These are phyloP conservation scores for Cataglyphis hispanica DNA, from an alignment of 1,140 invertebrate genomes.

Conservation along the genomic window DNA sequence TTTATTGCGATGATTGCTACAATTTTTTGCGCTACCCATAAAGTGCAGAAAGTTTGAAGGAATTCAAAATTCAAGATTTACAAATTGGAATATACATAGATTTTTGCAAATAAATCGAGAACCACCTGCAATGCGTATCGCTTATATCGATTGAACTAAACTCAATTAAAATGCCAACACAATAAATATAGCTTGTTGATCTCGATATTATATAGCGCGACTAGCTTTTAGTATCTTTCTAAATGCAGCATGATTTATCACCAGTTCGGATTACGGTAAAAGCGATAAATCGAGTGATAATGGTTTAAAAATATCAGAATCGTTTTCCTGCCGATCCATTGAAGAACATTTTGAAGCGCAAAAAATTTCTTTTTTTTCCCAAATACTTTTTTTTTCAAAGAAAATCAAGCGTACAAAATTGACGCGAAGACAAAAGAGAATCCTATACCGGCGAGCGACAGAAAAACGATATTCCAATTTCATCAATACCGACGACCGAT, in stretches of 20 bases:
- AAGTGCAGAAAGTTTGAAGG: background rate
- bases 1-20: slow-evolving; percentile 32
- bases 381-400: slow-evolving; percentile 8
- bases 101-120: slow-evolving; percentile 9
- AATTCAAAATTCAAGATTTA: slow-evolving; percentile 2
- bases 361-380: background rate
- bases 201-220: background rate
- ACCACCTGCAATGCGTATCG: background rate
- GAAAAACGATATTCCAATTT: slow-evolving; percentile 30
- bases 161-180: background rate
- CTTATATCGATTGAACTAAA: background rate
- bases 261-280: slow-evolving; percentile 10
- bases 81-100: background rate
- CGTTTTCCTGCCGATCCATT: slow-evolving; percentile 27
- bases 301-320: background rate
- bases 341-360: slow-evolving; percentile 2
- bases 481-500: slow-evolving; percentile 39
- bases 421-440: background rate
- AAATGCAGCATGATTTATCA: slow-evolving; percentile 46
- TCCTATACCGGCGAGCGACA: slow-evolving; percentile 3
- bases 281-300: slow-evolving; percentile 23
- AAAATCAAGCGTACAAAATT: slow-evolving; percentile 48
- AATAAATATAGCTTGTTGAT: background rate
- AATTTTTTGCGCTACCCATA: slow-evolving; percentile 11
- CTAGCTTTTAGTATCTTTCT: slow-evolving; percentile 28